Base-by-base conservation (phyloP, 2,888 invertebrate genomes). In the Stenotaenia linearis region DNA sequence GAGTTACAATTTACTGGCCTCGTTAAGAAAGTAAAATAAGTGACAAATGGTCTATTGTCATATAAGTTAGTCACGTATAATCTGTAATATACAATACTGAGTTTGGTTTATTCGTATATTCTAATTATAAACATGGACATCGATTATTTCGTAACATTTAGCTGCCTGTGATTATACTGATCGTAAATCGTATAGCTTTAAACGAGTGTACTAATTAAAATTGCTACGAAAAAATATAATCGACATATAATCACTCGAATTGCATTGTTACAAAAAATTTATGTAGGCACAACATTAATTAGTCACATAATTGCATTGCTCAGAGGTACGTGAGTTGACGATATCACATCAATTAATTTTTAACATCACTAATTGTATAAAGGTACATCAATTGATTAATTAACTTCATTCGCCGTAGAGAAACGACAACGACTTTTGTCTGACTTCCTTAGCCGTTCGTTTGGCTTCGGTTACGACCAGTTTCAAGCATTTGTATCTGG, bases 401-500 rank as follows among this genome's bases (percentile, higher is more conserved):
- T 45, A n/a, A 75, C 35, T 2, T 75, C 32, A 77, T 35, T 77
- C 77, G 15, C 40, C 77, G 25, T 77, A 77, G 9, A 77, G 45
- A 45, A 77, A 79, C 30, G 80, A 78, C 45, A 81, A 30, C 75
- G 79, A 80, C 32, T 80, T 80, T 30, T 77, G 80, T 40, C 79
- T 50, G 40, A 81, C 75, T 74, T 81, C 80, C 50, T 76, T 69
- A 75, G 81, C 76, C 15, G 81, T 69, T 61, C 78, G 50, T 78
- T 80, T 79, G 23, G 74, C 56, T 79, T 84, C 83, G 15, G 85
- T 85, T 18, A 97, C 96, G 85, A 96, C 90, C 89, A 97, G 95
- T 89, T 96, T 95, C 88, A 97, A 95, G 86, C 94, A 93, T 87
- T 91, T 91, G 85, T 93, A 92, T 85, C 93, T 93, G 85, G 93